Evolutionary conservation across 2,797 vertebrate species (phyloP), one percentile per base, ranked within the genome.

Genomic region (Euphonia xanthogaster): DNA sequence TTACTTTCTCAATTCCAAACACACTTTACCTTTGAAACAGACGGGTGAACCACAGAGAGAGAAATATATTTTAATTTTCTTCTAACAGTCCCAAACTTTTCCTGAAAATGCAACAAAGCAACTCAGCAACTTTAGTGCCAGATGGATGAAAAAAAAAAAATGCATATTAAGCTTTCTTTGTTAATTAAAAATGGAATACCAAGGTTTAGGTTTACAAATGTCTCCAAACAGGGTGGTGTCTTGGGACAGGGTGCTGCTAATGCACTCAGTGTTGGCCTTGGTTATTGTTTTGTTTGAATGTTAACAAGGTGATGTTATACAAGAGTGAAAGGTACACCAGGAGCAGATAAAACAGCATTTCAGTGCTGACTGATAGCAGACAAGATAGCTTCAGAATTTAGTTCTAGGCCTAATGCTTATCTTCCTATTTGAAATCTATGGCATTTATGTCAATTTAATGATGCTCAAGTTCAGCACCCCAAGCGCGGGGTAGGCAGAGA

Each of bases 101-200:
- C 95, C 92, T 97, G 88, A 96, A 97, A 97, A 96, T 57, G 75
- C 88, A 96, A 73, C 51, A 93, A 97, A 95, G 82, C 95, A 97
- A 96, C 89, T 98, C 97, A 97, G 97, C 96, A 97, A 91, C 97
- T 98, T 97, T 94, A 83, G 84, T 81, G 88, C 95, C 96, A 97
- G 97, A 97, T 89, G 96, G 96, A 90, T 97, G 65, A 2, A 16
- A 48, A 78, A 20, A 58, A 85, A 84, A 81, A 94, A 61, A 14
- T n/a, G 88, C 97, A 53, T 75, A 87, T 97, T 97, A 97, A 97
- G 97, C 96, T 97, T 97, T 97, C 89, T 89, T 95, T 97, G 97
- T 97, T 98, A 98, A 98, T 98, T 98, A 98, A 97, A 97, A 97
- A 70, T 53, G 24, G 67, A 97, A 90, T 79, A 95, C 47, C 91